Base-by-base conservation (phyloP, 2,888 invertebrate genomes). In the Drosophila longiperda region DNA sequence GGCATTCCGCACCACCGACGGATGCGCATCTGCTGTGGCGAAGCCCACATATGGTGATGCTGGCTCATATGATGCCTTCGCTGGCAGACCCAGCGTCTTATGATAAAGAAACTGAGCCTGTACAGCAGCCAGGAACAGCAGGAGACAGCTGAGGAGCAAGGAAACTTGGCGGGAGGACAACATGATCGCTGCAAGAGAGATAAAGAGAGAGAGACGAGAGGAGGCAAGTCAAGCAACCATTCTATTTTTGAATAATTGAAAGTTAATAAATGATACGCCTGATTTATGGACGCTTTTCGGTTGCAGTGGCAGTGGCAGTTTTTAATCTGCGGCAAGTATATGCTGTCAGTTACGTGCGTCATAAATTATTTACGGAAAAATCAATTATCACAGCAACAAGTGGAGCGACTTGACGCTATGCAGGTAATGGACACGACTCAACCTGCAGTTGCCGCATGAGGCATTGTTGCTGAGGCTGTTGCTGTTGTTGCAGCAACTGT, bases 1-100 rank as follows among this genome's bases (percentile, higher is more conserved):
- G 1, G 96, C 95, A 87, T 96, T 97, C 23, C 94, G 93, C 36
- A 96, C 94, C 0, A 97, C 96, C 0, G 96, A 96, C 7, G 95
- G 96, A 91, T 97, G 96, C 0, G 95, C 94, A 1, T 94, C 78
- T 5, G 91, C 88, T 11, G 87, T 83, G 60, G 79, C 86, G 70
- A 83, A 89, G 11, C 87, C 91, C 11, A 78, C 87, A 52, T 88
- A 90, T n/a, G 65, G 83, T 2, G 84, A 70, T 50, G 70, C 78
- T 1, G 75, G 78, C 36, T 71, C 78, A 54, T 49, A 84, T 0
- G 62, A 38, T 9, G 57, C 54, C 20, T 75, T 72, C 2, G 66
- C 49, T 0, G 85, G 68, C 34, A 83, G 15, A 11, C 76, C 78
- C 69, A 86, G 66, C 4, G 65, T 70, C 60, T 90, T 90, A 45